Base-by-base conservation (phyloP, 2,797 vertebrate species). In the Sciurus vulgaris region DNA sequence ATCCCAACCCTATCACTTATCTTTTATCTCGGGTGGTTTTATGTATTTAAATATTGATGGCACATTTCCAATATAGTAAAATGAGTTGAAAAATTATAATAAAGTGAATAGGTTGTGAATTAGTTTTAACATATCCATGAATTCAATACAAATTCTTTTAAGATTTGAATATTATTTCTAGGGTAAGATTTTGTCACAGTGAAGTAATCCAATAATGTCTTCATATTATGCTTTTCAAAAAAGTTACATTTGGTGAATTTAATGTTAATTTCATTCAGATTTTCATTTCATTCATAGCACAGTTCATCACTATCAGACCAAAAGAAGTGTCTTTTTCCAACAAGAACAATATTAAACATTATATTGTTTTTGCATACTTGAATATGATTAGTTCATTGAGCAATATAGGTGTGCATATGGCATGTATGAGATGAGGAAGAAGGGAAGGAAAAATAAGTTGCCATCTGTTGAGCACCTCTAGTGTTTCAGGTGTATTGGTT, bases 161-260 rank as follows among this genome's bases (percentile, higher is more conserved):
- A 49, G 1, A 44, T 91, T 89, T 92, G n/a, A 35, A 89, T 94
- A 65, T 95, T 81, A 94, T 82, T 94, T 95, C 38, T 91, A 88
- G 35, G 33, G 44, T 84, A 81, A 92, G 61, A 86, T 72, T 86
- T 89, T 91, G 65, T 83, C 41, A 74, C 26, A 41, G n/a, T 67
- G 24, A 70, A 54, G 2, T 84, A 92, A 83, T 78, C 10, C 22
- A 84, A 22, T 70, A 76, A 69, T 84, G 51, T 67, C 13, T 82
- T 51, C 89, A 51, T 85, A 28, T 76, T 72, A 17, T 54, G 17
- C 82, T 92, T 94, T 95, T 24, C 1, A n/a, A 44, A 77, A 84
- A 72, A 41, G 59, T 5, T 63, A 8, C 41, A 88, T 89, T 87
- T 59, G 26, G n/a, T 91, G 33, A 85, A 87, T 87, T 94, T 54